These are phyloP conservation scores for Heliangelus exortis DNA, from an alignment of 2,797 vertebrate genomes.

Conservation along the genomic window DNA sequence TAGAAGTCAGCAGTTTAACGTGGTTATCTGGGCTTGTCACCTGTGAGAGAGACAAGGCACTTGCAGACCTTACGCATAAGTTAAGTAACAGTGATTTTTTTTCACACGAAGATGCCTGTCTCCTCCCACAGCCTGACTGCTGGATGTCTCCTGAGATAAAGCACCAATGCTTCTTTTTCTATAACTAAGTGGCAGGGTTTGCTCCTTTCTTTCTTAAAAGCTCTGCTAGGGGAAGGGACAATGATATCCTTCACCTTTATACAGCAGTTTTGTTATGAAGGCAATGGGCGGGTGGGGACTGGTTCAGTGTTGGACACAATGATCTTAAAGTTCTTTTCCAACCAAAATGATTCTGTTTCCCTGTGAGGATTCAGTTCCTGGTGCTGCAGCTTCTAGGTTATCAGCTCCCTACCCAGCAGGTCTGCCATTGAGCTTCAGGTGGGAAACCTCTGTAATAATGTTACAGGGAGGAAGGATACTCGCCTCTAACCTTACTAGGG, in stretches of 20 bases:
- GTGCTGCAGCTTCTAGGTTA: background rate
- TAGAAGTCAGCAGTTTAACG: background rate
- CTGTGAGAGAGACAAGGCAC: background rate
- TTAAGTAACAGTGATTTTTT: too few relatives aligned
- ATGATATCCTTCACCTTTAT: background rate
- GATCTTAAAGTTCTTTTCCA: too few relatives aligned
- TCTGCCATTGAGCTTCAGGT: background rate
- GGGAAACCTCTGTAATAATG: rapidly evolving
- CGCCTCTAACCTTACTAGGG: background rate
- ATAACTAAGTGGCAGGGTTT: background rate
- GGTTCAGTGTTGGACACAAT: background rate
- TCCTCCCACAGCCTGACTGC: background rate
- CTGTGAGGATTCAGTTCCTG: background rate
- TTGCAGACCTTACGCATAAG: background rate
- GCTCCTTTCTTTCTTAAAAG: background rate
- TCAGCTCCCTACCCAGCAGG: background rate
- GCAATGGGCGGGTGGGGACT: background rate
- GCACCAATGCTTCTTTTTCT: background rate
- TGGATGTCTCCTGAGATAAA: background rate
- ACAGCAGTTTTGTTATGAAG: background rate
- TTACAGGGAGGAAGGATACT: background rate
- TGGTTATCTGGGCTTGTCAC: background rate
- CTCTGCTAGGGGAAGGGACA: background rate
- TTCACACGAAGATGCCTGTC: background rate
- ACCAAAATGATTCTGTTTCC: too few relatives aligned